These are phyloP conservation scores for Euura lappo DNA, from an alignment of 1,140 invertebrate species.

Conservation along the genomic window DNA sequence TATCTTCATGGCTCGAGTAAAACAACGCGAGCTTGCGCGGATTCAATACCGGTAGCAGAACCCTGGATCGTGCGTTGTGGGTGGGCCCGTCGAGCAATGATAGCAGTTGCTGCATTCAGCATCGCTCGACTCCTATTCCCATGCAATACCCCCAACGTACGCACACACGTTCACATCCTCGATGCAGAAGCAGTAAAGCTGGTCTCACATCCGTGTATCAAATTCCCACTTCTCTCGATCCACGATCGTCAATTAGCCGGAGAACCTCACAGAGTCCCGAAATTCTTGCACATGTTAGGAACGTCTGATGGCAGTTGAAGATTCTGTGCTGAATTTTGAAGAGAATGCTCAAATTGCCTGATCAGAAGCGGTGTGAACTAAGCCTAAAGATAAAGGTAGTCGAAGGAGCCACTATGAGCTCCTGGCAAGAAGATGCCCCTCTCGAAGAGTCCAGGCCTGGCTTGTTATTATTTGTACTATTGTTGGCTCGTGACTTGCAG, in stretches of 20 bases:
- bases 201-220: constrained; percentile 10
- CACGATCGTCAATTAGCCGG: no score
- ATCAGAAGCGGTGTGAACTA: constrained; percentile 25
- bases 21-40: constrained; percentile 51
- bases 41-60: constrained; percentile 60
- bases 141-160: constrained; percentile 24
- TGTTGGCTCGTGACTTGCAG: constrained; percentile 60
- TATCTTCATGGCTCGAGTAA: constrained; percentile 56
- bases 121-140: constrained; percentile 18
- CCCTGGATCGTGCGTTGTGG: constrained; percentile 58
- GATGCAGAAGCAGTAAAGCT: constrained; percentile 11
- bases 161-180: constrained; percentile 16
- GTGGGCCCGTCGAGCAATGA: constrained; percentile 52
- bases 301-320: no score
- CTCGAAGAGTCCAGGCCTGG: constrained; percentile 36
- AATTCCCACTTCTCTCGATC: neutral
- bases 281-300: no score
- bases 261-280: no score
- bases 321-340: no score
- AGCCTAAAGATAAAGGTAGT: constrained; percentile 35
- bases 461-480: constrained; percentile 62
- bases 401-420: constrained; percentile 39
- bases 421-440: constrained; percentile 41
- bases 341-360: neutral
- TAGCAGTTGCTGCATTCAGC: constrained; percentile 29